Base-by-base conservation (phyloP, 2,113 vertebrate genomes). In the Cyanoramphus novaezelandiae region DNA sequence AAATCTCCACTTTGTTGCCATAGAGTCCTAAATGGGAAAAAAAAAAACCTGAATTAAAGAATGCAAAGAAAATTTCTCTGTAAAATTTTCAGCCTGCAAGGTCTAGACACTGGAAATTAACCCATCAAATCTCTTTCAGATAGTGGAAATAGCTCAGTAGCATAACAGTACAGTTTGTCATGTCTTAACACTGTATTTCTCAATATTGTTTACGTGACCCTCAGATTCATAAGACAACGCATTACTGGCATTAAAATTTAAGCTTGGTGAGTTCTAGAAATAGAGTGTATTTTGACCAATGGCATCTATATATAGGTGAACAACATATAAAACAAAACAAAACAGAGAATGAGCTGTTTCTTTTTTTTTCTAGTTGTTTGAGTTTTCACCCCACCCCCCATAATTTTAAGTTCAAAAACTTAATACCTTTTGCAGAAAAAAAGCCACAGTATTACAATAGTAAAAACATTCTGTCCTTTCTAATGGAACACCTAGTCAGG, bases 401-500 rank as follows among this genome's bases (percentile, higher is more conserved):
- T 31, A 82, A 21, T 76, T 90, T 81, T 84, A 76, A 72, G 88
- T 94, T 95, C 65, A 94, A 95, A 82, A 82, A 23, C 28, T 72
- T 94, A 88, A 94, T 94, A 78, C 28, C 39, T 82, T 93, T 79
- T 47, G 21, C 52, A 89, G 82, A 75, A 93, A 93, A 88, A 90
- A 60, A 2, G 5, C 16, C n/a, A 46, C 29, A 33, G 15, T 75
- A 93, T 92, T 88, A 90, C 71, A 70, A 95, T 28, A 86, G 60
- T 76, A 92, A 96, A 96, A 92, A 0, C 80, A 86, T 71, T 47
- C 20, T 62, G 43, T 67, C 31, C n/a, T 90, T 93, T 93, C 86
- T 90, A 96, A 96, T 96, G 95, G 93, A 96, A 96, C 95, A 97
- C 96, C 96, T 97, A 92, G 92, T 88, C 96, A 96, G 92, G 85